Percentiles rank a stretch among this genome's conserved stretches.
phyloP scores from a whole-genome alignment of 2,888 invertebrate genomes.

The Aleiodes alternator region DNA sequence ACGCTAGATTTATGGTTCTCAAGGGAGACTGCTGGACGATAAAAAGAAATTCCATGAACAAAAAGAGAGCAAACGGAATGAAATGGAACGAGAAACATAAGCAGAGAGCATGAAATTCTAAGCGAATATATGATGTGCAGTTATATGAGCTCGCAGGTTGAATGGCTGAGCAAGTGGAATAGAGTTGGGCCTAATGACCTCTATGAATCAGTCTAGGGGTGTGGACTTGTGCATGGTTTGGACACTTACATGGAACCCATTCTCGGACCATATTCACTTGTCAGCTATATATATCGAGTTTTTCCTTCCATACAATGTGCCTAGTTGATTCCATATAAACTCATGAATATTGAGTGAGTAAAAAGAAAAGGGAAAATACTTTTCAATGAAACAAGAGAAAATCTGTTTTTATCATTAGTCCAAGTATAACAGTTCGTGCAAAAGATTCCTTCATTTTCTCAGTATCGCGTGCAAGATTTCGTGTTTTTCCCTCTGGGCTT shows the following conservation, averaged over 20 bases:
- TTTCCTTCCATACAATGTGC: too few species aligned
- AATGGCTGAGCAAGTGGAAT: slow-evolving; percentile 30
- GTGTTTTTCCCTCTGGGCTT: not conserved
- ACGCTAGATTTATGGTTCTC: slow-evolving; percentile 36
- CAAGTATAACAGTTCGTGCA: not conserved
- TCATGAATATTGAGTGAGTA: too few species aligned
- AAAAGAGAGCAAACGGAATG: slow-evolving; percentile 29
- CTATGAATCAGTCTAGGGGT: slow-evolving; percentile 54
- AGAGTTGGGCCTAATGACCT: slow-evolving; percentile 54
- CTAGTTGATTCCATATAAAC: too few species aligned
- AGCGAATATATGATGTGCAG: slow-evolving; percentile 23
- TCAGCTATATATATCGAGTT: slow-evolving; percentile 29
- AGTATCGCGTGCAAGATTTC: slow-evolving; percentile 12
- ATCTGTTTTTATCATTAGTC: too few species aligned
- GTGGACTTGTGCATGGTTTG: slow-evolving; percentile 49
- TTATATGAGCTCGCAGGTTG: slow-evolving; percentile 45
- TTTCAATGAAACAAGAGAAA: too few species aligned
- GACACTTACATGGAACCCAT: slow-evolving; percentile 49
- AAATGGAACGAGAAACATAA: slow-evolving; percentile 17
- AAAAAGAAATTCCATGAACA: not conserved
- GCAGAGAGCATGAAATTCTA: not conserved
- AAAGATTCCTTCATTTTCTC: slow-evolving; percentile 1
- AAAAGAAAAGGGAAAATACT: too few species aligned
- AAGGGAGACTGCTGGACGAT: slow-evolving; percentile 22
- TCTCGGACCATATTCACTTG: slow-evolving; percentile 36